Percentiles rank a stretch among this genome's conserved stretches.
Conservation (phyloP, 2,888 invertebrate genomes). For the Podotricha telesiphe region DNA sequence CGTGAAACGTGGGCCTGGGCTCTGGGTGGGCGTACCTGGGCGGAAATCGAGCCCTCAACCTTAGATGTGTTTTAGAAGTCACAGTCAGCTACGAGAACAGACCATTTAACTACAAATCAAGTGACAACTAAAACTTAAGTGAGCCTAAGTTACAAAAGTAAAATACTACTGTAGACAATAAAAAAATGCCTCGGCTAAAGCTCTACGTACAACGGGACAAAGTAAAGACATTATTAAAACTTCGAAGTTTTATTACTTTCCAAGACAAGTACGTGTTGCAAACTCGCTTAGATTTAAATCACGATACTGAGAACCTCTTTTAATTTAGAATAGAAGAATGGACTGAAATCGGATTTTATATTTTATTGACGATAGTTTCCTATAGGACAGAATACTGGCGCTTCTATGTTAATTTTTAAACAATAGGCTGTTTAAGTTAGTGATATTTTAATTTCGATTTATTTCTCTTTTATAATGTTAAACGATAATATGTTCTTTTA, state of each 20-base stretch:
- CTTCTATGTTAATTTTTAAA: no score
- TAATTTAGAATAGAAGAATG: constrained; percentile 9
- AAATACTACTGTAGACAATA: constrained; percentile 13
- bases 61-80: no score
- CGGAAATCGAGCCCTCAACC: no score
- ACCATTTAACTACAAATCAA: no score
- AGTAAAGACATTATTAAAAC: constrained; percentile 26
- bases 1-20: no score
- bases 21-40: no score
- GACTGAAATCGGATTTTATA: background rate
- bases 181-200: constrained; percentile 1
- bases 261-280: constrained; percentile 19
- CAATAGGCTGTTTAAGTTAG: no score
- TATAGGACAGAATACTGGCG: background rate
- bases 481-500: no score
- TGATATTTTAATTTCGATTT: no score
- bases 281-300: constrained; percentile 25
- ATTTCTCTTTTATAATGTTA: no score
- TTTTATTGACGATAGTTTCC: background rate
- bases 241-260: constrained; percentile 22
- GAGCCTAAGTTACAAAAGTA: constrained; percentile 4
- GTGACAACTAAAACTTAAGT: constrained; percentile 1
- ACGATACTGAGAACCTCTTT: constrained; percentile 18
- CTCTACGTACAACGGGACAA: constrained; percentile 19
- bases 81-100: no score